These are phyloP conservation scores for Theodoxus fluviatilis DNA, from an alignment of 2,888 invertebrate species.

Conservation along the genomic window DNA sequence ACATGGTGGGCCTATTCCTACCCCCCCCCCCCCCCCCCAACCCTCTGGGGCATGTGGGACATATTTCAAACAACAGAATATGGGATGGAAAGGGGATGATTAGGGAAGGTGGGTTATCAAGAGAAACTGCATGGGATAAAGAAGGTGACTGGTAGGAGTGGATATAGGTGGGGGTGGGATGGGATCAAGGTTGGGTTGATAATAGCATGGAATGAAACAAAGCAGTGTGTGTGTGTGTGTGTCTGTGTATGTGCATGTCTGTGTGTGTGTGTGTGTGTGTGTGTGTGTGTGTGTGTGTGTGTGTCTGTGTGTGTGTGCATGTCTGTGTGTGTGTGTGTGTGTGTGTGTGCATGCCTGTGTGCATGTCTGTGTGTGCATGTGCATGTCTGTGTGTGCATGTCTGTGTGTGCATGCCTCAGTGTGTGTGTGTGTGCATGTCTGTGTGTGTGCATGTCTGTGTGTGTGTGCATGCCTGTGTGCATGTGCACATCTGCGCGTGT, in stretches of 20 bases:
- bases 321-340: neutral
- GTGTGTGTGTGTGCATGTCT: conserved; percentile 12
- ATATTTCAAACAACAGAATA: no score
- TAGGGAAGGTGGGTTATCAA: no score
- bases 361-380: neutral
- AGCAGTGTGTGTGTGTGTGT: conserved; percentile 4
- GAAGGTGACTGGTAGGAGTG: no score
- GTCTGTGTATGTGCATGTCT: neutral
- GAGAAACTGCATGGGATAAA: no score
- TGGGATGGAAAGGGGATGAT: no score
- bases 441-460: conserved; percentile 5
- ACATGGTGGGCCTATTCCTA: no score
- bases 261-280: conserved; percentile 2
- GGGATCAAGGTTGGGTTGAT: no score
- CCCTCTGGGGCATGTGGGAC: no score
- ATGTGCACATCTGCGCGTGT: neutral
- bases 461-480: neutral
- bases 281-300: neutral
- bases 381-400: neutral
- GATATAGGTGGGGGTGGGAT: no score
- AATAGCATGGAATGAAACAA: no score
- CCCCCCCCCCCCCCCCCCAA: no score
- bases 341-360: neutral
- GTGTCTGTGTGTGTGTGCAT: neutral
- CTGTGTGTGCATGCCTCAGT: neutral